Evolutionary conservation across 2,113 vertebrate genomes (phyloP), one percentile per base, ranked within the genome.

Genomic region (Dermatemys mawii): DNA sequence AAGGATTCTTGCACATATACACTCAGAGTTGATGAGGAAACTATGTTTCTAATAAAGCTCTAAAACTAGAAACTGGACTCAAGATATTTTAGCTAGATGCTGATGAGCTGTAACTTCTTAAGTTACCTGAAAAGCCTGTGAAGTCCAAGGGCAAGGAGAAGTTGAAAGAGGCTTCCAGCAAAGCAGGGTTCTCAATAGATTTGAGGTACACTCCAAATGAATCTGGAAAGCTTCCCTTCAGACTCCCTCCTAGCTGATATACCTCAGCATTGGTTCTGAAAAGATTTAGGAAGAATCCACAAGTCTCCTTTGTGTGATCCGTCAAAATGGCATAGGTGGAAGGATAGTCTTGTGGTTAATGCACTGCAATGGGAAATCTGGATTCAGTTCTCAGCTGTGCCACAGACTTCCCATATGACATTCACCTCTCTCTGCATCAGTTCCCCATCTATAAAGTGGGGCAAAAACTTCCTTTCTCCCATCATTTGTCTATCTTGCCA

Each of bases 91-190:
- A 75, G 0, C 0, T 16, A 48, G 38, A 81, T 91, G 57, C 38
- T 86, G 51, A 48, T 78, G 50, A 88, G 32, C 35, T n/a, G 35
- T 35, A 93, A 89, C 0, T 90, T 24, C 14, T 63, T 6, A 63
- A 63, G 60, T 35, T 63, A 63, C 55, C 32, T 51, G 41, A 81
- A 21, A 82, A 92, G 26, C 44, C 70, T 73, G 55, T 1, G 2
- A 29, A 89, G 63, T 84, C 78, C 67, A 78, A 27, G 32, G 29
- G 26, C 51, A 16, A 2, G 44, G 8, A 87, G 89, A 92, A 93
- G 41, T 35, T 63, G 60, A 63, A 63, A 63, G 32, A 35, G 60
- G n/a, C 86, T 94, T 88, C 89, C 84, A 90, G 26, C 50, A 55
- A 12, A 54, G 8, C 10, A 73, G 87, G 22, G 57, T 75, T 32